Conservation (phyloP, 2,113 vertebrate genomes). For the Cichladusa arquata region DNA sequence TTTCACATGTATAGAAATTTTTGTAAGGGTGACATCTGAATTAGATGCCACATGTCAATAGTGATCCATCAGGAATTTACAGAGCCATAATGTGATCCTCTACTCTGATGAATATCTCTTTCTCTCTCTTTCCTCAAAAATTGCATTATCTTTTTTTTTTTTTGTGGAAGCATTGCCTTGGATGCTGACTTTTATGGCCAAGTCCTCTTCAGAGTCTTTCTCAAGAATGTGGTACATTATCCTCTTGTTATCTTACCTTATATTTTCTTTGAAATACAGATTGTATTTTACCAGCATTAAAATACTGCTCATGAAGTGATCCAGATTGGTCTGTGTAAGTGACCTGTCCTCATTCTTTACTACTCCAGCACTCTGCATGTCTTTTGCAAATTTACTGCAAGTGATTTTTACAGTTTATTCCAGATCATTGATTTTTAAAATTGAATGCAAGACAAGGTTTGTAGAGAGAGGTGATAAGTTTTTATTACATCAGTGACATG, state of each 20-base stretch:
- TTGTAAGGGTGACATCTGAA: slow-evolving; percentile 2
- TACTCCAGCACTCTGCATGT: neutral
- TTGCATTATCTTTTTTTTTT: neutral
- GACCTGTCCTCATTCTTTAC: slow-evolving; percentile 45
- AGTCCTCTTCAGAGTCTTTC: neutral
- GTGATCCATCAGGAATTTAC: neutral
- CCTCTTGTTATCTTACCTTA: neutral
- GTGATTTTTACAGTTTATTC: slow-evolving; percentile 54
- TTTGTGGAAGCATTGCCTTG: neutral
- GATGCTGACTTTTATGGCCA: neutral
- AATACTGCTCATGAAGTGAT: slow-evolving; percentile 26
- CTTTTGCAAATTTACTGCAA: slow-evolving; percentile 49
- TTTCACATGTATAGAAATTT: neutral
- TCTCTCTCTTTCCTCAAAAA: neutral
- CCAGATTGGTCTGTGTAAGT: slow-evolving; percentile 21
- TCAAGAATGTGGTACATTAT: neutral
- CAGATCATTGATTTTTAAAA: slow-evolving; percentile 62
- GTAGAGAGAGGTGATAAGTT: slow-evolving; percentile 26
- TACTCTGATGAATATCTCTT: neutral
- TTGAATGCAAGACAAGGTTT: slow-evolving; percentile 49
- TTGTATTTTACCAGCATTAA: slow-evolving; percentile 4
- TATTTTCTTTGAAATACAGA: neutral
- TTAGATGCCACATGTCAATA: neutral
- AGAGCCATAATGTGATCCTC: neutral
- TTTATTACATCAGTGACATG: slow-evolving; percentile 16